Evolutionary conservation across 2,888 invertebrate species (phyloP).

Genomic region (Hypena proboscidalis): DNA sequence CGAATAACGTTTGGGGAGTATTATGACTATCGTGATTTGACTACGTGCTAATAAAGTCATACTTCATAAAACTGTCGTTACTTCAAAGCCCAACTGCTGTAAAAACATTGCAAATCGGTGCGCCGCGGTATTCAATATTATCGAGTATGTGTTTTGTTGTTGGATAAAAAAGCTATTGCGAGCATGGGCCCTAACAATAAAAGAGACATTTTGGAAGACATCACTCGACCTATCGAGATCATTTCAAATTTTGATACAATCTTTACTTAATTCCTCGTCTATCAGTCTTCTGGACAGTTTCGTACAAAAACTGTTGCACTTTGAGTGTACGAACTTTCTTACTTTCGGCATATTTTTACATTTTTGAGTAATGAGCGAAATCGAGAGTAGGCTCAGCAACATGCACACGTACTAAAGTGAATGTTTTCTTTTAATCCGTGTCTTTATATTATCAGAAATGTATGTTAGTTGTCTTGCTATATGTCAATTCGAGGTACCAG

Average conservation of each 20-base stretch:
- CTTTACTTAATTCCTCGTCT: constrained; percentile 31
- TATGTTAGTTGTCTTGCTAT: too few species aligned
- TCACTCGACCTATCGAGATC: constrained; percentile 45
- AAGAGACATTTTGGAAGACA: constrained; percentile 55
- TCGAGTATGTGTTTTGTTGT: not conserved
- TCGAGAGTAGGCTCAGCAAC: too few species aligned
- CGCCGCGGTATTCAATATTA: not conserved
- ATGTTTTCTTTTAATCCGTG: too few species aligned
- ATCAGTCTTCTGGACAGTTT: constrained; percentile 56
- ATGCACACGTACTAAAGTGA: too few species aligned
- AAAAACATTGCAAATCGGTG: constrained; percentile 2
- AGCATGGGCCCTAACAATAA: constrained; percentile 1
- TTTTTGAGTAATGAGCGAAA: too few species aligned
- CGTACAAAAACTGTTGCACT: constrained; percentile 25
- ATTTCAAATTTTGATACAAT: constrained; percentile 32
- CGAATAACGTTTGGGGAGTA: constrained; percentile 2
- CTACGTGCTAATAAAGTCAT: too few species aligned
- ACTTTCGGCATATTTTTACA: too few species aligned
- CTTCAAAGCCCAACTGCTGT: not conserved
- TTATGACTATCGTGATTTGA: too few species aligned
- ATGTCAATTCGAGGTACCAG: too few species aligned
- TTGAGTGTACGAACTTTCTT: constrained; percentile 8
- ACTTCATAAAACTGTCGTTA: too few species aligned
- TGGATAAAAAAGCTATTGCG: constrained; percentile 5
- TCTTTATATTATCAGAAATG: too few species aligned